A percentile compares a stretch with the other conserved stretches of the same genome.
Evolutionary conservation across 2,797 vertebrate genomes (phyloP).

Genomic region (Aulostomus chinensis): DNA sequence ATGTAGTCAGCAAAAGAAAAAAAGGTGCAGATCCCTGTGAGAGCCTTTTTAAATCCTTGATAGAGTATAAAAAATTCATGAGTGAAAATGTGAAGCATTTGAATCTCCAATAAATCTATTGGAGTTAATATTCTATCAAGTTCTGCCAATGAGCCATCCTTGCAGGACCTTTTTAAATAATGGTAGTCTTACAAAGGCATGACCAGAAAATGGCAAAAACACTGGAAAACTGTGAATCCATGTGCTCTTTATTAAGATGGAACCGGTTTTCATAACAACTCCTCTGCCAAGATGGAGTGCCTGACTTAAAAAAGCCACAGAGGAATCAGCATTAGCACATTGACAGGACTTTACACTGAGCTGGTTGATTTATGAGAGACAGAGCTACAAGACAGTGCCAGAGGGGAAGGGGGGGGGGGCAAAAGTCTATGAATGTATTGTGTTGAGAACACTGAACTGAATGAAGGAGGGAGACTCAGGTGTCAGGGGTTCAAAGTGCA

Average conservation of each 20-base stretch:
- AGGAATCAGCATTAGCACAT: conserved; percentile 30
- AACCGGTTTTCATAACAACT: conserved; percentile 33
- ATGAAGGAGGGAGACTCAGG: neutral
- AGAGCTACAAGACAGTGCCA: conserved; percentile 25
- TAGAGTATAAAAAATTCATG: too few species aligned
- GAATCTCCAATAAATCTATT: too few species aligned
- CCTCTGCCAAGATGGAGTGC: conserved; percentile 23
- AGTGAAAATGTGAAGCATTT: too few species aligned
- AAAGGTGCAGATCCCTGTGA: too few species aligned
- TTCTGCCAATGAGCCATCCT: too few species aligned
- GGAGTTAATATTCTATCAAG: too few species aligned
- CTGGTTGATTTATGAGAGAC: conserved; percentile 49
- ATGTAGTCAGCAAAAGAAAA: too few species aligned
- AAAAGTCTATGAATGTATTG: too few species aligned
- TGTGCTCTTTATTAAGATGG: conserved; percentile 47
- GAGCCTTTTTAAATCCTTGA: too few species aligned
- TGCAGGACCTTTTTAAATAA: too few species aligned
- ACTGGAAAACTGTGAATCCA: conserved; percentile 26
- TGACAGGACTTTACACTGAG: conserved; percentile 26
- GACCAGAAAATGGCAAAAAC: conserved; percentile 5
- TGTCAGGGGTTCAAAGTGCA: conserved; percentile 25
- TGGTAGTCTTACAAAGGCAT: neutral
- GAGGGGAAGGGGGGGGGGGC: conserved; percentile 32
- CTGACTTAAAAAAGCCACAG: conserved; percentile 26
- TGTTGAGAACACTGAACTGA: too few species aligned